Percentiles rank a stretch among this genome's conserved stretches.
phyloP scores from a whole-genome alignment of 2,113 vertebrate species.

The Rhinolophus ferrumequinum region DNA sequence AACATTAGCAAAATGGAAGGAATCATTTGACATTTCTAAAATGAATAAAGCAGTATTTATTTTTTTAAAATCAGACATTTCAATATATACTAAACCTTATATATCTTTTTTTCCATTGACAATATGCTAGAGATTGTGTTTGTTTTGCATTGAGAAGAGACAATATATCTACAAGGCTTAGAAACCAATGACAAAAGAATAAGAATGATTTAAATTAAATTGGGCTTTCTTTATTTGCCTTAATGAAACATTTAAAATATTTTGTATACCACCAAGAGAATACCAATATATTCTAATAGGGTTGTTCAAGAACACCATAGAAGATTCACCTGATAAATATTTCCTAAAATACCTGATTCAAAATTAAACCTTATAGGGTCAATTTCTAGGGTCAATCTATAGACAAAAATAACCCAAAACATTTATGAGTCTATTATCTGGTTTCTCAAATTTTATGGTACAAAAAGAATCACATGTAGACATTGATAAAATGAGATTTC shows the following conservation, averaged over 20 bases:
- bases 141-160: background rate
- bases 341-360: background rate
- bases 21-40: background rate
- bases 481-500: background rate
- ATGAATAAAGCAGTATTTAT: background rate
- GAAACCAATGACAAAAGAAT: background rate
- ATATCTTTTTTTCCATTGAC: background rate
- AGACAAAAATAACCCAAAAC: background rate
- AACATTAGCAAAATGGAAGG: background rate
- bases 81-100: background rate
- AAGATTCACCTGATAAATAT: background rate
- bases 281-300: background rate
- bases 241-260: background rate
- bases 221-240: background rate
- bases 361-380: background rate
- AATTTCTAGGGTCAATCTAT: background rate
- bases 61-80: background rate
- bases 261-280: background rate
- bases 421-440: background rate
- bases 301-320: background rate
- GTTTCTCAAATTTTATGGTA: background rate
- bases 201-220: background rate
- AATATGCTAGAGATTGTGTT: background rate
- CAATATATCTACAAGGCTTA: background rate
- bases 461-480: background rate